Percentiles rank a stretch among this genome's conserved stretches.
phyloP scores from a whole-genome alignment of 2,888 invertebrate genomes.

The Liodrosophila aerea region DNA sequence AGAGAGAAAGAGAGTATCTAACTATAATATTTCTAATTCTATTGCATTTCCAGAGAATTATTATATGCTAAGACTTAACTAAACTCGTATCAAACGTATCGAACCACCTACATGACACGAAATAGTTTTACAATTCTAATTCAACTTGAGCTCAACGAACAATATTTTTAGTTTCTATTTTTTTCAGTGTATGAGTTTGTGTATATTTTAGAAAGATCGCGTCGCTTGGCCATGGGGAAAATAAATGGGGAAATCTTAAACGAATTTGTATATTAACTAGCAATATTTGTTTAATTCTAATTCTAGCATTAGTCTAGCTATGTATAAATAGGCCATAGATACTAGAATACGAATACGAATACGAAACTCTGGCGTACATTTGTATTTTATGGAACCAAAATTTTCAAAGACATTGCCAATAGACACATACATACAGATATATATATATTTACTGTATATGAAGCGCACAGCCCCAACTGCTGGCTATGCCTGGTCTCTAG shows the following conservation, averaged over 20 bases:
- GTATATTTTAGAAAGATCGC: conserved; percentile 23
- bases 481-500: conserved; percentile 24
- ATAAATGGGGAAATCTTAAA: conserved; percentile 69
- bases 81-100: conserved; percentile 18
- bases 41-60: conserved; percentile 24
- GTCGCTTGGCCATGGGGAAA: conserved; percentile 53
- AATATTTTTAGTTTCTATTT: not conserved
- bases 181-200: not conserved
- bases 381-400: conserved; percentile 49
- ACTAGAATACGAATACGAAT: conserved; percentile 20
- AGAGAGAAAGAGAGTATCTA: too few relatives aligned
- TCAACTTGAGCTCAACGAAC: conserved; percentile 12
- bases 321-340: conserved; percentile 43
- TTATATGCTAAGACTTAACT: conserved; percentile 35
- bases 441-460: too few relatives aligned
- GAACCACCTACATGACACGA: conserved; percentile 40
- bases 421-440: conserved; percentile 1
- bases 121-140: not conserved
- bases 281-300: conserved; percentile 73
- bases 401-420: conserved; percentile 21
- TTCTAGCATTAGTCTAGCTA: conserved; percentile 49
- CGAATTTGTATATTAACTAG: conserved; percentile 78
- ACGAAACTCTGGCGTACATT: conserved; percentile 28
- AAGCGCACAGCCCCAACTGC: conserved; percentile 23
- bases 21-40: conserved; percentile 35